Evolutionary conservation across 2,113 vertebrate genomes (phyloP).

Genomic region (Cathartes aura): DNA sequence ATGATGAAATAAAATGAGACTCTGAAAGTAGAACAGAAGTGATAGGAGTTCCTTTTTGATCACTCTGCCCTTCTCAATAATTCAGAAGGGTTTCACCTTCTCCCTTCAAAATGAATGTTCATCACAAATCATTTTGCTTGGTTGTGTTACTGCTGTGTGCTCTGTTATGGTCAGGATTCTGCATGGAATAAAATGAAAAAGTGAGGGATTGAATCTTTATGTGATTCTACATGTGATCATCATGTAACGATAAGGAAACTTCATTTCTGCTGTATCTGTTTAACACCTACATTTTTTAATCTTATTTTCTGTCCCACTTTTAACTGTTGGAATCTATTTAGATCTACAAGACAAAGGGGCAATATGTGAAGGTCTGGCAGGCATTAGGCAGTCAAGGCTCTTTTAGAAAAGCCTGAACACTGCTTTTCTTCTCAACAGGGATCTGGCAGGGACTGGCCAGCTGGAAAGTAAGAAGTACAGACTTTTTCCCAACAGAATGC

Average conservation of each 20-base stretch:
- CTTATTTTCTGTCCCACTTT: not conserved
- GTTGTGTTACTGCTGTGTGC: not conserved
- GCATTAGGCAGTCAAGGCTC: not conserved
- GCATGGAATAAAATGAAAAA: not conserved
- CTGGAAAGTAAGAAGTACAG: not conserved
- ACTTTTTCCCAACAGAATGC: not conserved
- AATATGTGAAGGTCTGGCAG: not conserved
- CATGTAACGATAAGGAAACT: not conserved
- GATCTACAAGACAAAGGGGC: not conserved
- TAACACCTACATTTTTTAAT: not conserved
- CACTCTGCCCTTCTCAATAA: not conserved
- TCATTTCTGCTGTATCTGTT: not conserved
- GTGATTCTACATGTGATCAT: not conserved
- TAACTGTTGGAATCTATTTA: not conserved
- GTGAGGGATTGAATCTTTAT: not conserved
- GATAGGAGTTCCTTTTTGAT: not conserved
- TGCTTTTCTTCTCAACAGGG: not conserved
- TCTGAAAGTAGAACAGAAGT: constrained; percentile 23
- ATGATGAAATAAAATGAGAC: not conserved
- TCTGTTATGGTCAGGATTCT: not conserved
- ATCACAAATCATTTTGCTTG: not conserved
- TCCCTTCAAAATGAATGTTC: not conserved
- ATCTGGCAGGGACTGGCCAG: not conserved
- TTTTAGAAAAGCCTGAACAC: not conserved
- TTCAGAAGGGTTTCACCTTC: not conserved